Evolutionary conservation across 2,797 vertebrate species (phyloP).

Genomic region (Amblyopsis hoosieri): DNA sequence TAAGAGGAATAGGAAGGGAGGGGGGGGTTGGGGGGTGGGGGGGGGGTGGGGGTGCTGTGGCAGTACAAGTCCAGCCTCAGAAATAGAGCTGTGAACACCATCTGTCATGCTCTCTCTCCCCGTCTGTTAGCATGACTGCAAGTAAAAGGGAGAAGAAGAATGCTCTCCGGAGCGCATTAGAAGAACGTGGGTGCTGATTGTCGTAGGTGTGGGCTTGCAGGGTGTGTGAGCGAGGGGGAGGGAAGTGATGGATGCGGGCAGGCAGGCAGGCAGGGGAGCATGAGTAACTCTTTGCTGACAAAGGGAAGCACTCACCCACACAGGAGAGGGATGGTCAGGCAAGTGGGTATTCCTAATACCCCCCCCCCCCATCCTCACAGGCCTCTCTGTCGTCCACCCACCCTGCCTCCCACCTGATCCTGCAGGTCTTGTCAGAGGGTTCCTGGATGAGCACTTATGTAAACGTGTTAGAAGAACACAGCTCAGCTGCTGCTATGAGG

Average conservation of each 20-base stretch:
- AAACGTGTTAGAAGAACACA: conserved; percentile 45
- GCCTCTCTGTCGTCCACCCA: conserved; percentile 64
- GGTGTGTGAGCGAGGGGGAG: conserved; percentile 61
- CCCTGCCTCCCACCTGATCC: conserved; percentile 72
- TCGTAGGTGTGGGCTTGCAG: conserved; percentile 80
- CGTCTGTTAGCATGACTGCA: conserved; percentile 83
- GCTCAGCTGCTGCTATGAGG: conserved; percentile 37
- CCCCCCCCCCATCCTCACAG: conserved; percentile 20
- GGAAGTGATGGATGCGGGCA: conserved; percentile 54
- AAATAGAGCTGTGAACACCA: conserved; percentile 90
- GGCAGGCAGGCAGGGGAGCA: conserved; percentile 56
- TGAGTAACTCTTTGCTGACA: conserved; percentile 80
- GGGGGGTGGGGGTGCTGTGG: conserved; percentile 59
- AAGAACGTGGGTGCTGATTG: conserved; percentile 79
- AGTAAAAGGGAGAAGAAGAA: conserved; percentile 70
- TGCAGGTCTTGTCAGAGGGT: conserved; percentile 66
- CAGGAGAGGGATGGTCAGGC: conserved; percentile 76
- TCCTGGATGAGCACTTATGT: conserved; percentile 65
- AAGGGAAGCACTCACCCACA: conserved; percentile 82
- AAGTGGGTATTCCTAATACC: conserved; percentile 79
- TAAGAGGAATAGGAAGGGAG: conserved; percentile 66
- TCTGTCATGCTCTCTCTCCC: conserved; percentile 84
- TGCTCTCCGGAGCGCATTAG: conserved; percentile 74
- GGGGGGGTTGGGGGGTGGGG: conserved; percentile 22
- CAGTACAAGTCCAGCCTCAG: conserved; percentile 85